These are phyloP conservation scores for Chironomus riparius DNA, from an alignment of 2,888 invertebrate species.

Conservation along the genomic window DNA sequence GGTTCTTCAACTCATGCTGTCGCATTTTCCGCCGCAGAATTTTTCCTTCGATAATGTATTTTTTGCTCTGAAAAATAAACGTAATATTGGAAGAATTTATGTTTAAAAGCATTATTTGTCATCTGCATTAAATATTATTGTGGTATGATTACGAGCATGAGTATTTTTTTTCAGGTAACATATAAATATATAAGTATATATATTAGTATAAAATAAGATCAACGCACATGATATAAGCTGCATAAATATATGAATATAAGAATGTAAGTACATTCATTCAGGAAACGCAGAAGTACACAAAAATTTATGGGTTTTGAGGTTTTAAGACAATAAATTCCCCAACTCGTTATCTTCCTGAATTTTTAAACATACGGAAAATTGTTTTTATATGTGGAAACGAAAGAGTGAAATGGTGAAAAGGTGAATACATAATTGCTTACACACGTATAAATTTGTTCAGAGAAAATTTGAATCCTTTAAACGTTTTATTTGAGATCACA, in stretches of 20 bases:
- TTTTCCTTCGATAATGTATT: neutral
- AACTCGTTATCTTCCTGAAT: conserved; percentile 18
- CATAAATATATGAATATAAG: neutral
- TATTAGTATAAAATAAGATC: neutral
- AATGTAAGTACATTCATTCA: neutral
- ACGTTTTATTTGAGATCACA: neutral
- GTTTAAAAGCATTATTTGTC: neutral
- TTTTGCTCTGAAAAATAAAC: neutral
- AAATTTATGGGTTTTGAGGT: conserved; percentile 19
- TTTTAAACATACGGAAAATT: conserved; percentile 13
- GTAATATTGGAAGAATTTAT: neutral
- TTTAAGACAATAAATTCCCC: conserved; percentile 16
- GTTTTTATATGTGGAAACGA: neutral
- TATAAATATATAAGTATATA: neutral
- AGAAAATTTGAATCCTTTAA: neutral
- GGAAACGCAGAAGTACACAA: conserved; percentile 8
- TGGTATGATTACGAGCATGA: neutral
- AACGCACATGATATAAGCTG: neutral
- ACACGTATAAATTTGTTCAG: neutral
- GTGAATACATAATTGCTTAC: neutral
- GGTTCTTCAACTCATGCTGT: conserved; percentile 2
- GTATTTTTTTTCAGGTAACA: neutral
- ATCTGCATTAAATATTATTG: neutral
- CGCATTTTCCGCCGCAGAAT: conserved; percentile 14
- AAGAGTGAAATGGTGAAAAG: neutral